Evolutionary conservation across 2,797 vertebrate species (phyloP).

Genomic region (Chromis chromis): DNA sequence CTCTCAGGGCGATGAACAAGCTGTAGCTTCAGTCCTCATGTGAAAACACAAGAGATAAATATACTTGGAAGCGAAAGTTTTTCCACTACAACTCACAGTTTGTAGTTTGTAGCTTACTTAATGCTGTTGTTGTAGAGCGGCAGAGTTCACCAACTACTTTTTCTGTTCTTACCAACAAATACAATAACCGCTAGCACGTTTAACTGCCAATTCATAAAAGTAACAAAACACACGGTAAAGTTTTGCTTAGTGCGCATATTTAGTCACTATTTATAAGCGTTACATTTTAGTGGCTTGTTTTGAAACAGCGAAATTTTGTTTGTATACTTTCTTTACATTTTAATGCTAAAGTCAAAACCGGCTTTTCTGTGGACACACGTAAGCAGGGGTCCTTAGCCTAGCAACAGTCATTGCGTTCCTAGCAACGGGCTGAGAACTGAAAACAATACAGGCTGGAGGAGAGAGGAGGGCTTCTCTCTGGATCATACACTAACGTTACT

Average conservation of each 20-base stretch:
- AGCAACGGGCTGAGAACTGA: slow-evolving; percentile 54
- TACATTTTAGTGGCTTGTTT: fast-evolving
- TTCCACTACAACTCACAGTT: not conserved
- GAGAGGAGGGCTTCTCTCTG: not conserved
- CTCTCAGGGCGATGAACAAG: not conserved
- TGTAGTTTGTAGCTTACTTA: fast-evolving
- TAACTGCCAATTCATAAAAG: slow-evolving; percentile 57
- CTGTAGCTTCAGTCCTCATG: not conserved
- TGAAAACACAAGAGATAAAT: not conserved
- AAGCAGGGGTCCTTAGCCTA: slow-evolving; percentile 63
- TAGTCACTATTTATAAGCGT: fast-evolving
- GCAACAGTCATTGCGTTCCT: slow-evolving; percentile 70
- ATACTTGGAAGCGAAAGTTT: not conserved
- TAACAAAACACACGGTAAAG: not conserved
- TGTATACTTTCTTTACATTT: not conserved
- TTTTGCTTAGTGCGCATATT: fast-evolving
- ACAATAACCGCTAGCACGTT: slow-evolving; percentile 10
- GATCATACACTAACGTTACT: too few species aligned
- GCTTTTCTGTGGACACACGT: slow-evolving; percentile 50
- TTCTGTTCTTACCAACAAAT: slow-evolving; percentile 36
- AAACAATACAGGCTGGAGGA: slow-evolving; percentile 41
- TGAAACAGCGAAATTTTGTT: fast-evolving
- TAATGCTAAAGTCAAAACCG: slow-evolving; percentile 21
- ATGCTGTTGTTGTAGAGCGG: not conserved
- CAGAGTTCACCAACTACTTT: not conserved